A percentile compares a stretch with the other conserved stretches of the same genome.
Evolutionary conservation across 2,888 invertebrate species (phyloP).

Genomic region (Tryphoninae sp.): DNA sequence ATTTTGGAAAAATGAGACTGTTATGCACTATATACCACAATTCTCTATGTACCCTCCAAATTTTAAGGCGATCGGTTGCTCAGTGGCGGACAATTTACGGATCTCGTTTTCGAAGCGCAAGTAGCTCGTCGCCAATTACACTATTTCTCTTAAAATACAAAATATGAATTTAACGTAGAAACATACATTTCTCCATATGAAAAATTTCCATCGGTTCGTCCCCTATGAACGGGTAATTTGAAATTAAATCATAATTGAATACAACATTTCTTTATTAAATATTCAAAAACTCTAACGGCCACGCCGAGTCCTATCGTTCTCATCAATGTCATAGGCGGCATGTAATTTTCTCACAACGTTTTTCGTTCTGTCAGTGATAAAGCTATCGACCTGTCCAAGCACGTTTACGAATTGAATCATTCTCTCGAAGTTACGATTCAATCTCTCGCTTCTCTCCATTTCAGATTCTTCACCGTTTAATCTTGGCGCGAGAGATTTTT

Average conservation of each 20-base stretch:
- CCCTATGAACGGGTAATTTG: background rate
- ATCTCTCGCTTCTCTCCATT: conserved; percentile 77
- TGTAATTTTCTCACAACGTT: conserved; percentile 81
- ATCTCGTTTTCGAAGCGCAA: too few relatives aligned
- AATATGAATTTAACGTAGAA: too few relatives aligned
- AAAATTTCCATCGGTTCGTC: too few relatives aligned
- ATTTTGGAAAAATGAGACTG: too few relatives aligned
- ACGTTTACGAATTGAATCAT: conserved; percentile 82
- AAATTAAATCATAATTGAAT: background rate
- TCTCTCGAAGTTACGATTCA: conserved; percentile 82
- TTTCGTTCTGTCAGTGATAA: conserved; percentile 81
- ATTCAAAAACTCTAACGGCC: conserved; percentile 49
- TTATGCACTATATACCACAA: too few relatives aligned
- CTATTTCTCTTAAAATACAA: too few relatives aligned
- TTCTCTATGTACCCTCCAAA: too few relatives aligned
- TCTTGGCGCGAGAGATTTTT: background rate
- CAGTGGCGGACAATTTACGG: too few relatives aligned
- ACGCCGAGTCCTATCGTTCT: conserved; percentile 67
- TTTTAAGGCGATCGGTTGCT: too few relatives aligned
- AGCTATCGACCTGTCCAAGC: conserved; percentile 82
- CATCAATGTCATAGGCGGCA: conserved; percentile 80
- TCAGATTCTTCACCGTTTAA: conserved; percentile 73
- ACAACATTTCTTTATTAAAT: background rate
- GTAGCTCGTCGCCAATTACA: too few relatives aligned
- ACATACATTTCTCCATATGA: too few relatives aligned